Conservation (phyloP, 2,888 invertebrate genomes). For the Tetragnatha montana region DNA sequence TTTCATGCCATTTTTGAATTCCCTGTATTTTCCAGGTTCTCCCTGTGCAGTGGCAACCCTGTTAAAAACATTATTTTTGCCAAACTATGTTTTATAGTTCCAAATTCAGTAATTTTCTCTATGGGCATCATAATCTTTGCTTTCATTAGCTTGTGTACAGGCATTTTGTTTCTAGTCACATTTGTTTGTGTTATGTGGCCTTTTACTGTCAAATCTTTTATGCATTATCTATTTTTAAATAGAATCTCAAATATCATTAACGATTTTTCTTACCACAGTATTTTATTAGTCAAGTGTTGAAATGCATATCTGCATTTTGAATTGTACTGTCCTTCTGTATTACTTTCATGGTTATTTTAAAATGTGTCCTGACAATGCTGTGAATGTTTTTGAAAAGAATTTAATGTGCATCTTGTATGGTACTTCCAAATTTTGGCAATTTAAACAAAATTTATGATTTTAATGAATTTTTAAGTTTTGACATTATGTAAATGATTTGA, state of each 20-base stretch:
- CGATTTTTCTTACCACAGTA: conserved; percentile 32
- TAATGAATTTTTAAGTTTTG: not conserved
- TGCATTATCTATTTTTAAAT: conserved; percentile 34
- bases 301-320: not conserved
- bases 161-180: conserved; percentile 69
- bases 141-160: conserved; percentile 42
- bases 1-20: too few species aligned
- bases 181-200: conserved; percentile 54
- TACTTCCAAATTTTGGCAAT: not conserved
- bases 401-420: not conserved
- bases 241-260: conserved; percentile 36
- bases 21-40: too few species aligned
- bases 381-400: not conserved
- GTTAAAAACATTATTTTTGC: conserved; percentile 9
- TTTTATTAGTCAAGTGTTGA: conserved; percentile 11
- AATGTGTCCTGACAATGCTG: not conserved
- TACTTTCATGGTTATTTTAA: conserved; percentile 6
- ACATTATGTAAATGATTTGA: not conserved
- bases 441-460: not conserved
- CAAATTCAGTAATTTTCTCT: not conserved
- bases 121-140: conserved; percentile 6
- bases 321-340: not conserved
- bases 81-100: conserved; percentile 2
- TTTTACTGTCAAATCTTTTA: conserved; percentile 28
- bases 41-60: too few species aligned